These are phyloP conservation scores for Microtus pennsylvanicus DNA, from an alignment of 2,113 vertebrate species.

Conservation along the genomic window DNA sequence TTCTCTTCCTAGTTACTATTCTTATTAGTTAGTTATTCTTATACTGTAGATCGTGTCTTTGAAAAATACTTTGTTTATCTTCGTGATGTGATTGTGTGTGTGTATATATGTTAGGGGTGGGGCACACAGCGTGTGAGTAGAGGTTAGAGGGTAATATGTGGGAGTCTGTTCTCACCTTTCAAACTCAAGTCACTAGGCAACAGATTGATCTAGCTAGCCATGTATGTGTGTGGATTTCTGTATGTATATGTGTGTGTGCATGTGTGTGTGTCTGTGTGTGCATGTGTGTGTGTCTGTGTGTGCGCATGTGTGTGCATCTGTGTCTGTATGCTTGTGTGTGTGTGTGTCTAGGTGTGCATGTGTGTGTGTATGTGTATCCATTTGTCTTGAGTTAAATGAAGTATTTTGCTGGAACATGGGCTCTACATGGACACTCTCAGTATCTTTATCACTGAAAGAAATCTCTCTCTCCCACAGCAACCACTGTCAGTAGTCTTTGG, in stretches of 20 bases:
- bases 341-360: neutral
- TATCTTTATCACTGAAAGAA: no score
- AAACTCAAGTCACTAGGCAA: neutral
- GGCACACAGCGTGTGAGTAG: neutral
- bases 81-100: neutral
- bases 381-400: no score
- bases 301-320: neutral
- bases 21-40: neutral
- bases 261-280: neutral
- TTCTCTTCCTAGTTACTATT: neutral
- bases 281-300: neutral
- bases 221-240: neutral
- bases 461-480: no score
- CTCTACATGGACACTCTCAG: no score
- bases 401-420: no score
- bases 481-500: no score
- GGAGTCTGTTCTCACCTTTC: neutral
- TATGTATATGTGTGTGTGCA: neutral
- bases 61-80: neutral
- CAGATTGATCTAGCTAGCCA: neutral
- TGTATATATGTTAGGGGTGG: neutral
- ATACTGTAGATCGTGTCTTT: neutral
- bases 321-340: neutral
- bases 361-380: neutral
- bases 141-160: neutral